Percentiles rank a stretch among this genome's conserved stretches.
phyloP scores from a whole-genome alignment of 2,113 vertebrate genomes.

The Lutjanus erythropterus region DNA sequence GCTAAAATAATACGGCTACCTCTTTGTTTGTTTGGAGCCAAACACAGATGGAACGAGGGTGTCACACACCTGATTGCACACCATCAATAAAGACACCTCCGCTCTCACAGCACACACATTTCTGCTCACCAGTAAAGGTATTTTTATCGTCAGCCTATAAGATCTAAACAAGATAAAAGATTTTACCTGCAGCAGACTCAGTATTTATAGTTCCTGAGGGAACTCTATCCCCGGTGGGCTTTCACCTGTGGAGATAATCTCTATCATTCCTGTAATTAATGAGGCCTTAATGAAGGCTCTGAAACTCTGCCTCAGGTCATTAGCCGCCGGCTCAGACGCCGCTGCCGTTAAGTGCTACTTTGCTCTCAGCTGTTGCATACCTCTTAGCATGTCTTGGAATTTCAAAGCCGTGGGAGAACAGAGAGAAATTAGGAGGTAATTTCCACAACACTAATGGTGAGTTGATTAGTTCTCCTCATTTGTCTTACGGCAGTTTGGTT shows the following conservation, averaged over 20 bases:
- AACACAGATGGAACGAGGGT: constrained; percentile 27
- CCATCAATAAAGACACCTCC: constrained; percentile 35
- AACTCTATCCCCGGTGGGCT: constrained; percentile 40
- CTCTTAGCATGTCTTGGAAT: constrained; percentile 11
- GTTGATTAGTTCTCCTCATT: background rate
- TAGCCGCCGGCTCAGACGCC: constrained; percentile 35
- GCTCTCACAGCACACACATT: background rate
- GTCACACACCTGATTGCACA: constrained; percentile 47
- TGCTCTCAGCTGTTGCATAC: constrained; percentile 44
- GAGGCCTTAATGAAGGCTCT: constrained; percentile 59
- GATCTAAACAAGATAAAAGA: background rate
- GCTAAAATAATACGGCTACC: constrained; percentile 21
- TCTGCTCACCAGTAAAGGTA: constrained; percentile 6
- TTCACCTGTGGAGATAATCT: constrained; percentile 68
- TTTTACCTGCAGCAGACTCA: constrained; percentile 3
- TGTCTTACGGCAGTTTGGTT: background rate
- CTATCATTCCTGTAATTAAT: constrained; percentile 67
- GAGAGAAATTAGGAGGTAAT: constrained; percentile 5
- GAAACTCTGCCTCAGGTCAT: constrained; percentile 50
- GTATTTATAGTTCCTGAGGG: constrained; percentile 18
- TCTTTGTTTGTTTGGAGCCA: constrained; percentile 31
- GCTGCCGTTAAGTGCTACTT: constrained; percentile 21
- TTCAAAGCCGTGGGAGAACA: constrained; percentile 11
- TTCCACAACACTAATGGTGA: background rate
- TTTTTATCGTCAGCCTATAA: constrained; percentile 5